Conservation (phyloP, 2,888 invertebrate species). For the Spodoptera littoralis region DNA sequence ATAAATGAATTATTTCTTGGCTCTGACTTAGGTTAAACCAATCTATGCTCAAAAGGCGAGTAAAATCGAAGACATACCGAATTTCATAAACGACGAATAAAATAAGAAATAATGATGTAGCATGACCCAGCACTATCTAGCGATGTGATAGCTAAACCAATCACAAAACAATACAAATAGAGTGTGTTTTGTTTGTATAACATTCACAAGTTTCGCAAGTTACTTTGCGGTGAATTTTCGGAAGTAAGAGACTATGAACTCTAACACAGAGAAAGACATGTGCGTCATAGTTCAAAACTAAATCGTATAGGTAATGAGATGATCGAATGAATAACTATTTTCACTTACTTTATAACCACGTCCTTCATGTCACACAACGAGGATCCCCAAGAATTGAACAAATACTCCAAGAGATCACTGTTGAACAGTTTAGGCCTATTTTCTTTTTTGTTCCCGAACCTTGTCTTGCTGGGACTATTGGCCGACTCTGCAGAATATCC, state of each 20-base stretch:
- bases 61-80: background rate
- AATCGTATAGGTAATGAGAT: background rate
- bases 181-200: too few relatives aligned
- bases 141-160: too few relatives aligned
- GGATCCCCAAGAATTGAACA: conserved; percentile 90
- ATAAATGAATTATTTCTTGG: too few relatives aligned
- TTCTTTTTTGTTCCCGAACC: conserved; percentile 78
- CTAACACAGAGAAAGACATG: too few relatives aligned
- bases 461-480: conserved; percentile 70
- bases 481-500: conserved; percentile 77
- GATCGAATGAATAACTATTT: background rate
- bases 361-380: conserved; percentile 91
- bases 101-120: too few relatives aligned
- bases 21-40: background rate
- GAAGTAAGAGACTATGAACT: too few relatives aligned
- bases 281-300: background rate
- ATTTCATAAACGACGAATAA: too few relatives aligned
- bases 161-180: too few relatives aligned
- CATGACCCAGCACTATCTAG: too few relatives aligned
- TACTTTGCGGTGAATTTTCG: too few relatives aligned
- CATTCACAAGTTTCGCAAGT: too few relatives aligned
- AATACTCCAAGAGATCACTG: conserved; percentile 89
- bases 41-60: background rate
- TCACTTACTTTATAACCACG: conserved; percentile 88
- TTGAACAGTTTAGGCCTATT: conserved; percentile 86